Evolutionary conservation across 2,113 vertebrate genomes (phyloP).

Genomic region (Callopanchax toddi): DNA sequence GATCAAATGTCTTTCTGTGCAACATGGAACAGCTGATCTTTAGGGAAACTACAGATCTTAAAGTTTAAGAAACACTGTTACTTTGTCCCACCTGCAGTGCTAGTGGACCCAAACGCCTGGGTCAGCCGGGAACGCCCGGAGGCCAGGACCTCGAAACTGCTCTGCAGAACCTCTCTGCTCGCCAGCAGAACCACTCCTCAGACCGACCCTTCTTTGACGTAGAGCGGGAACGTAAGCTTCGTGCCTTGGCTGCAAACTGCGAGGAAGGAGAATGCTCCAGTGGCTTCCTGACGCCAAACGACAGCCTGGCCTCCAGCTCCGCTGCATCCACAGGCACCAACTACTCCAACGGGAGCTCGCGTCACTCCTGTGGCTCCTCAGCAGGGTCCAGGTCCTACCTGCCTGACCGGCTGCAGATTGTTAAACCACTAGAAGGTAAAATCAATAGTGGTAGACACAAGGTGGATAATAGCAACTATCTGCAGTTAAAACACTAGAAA

Average conservation of each 20-base stretch:
- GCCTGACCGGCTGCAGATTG: conserved; percentile 87
- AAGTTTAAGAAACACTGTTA: background rate
- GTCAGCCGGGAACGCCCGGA: conserved; percentile 80
- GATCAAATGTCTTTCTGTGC: accelerated
- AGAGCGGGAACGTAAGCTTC: conserved; percentile 80
- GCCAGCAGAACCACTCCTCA: conserved; percentile 79
- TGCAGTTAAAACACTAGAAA: too few relatives aligned
- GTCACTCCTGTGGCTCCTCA: conserved; percentile 79
- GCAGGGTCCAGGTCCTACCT: conserved; percentile 82
- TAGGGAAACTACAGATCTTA: background rate
- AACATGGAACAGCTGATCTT: background rate
- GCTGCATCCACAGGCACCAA: conserved; percentile 80
- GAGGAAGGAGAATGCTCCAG: conserved; percentile 78
- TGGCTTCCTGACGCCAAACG: conserved; percentile 84
- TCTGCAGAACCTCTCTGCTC: conserved; percentile 80
- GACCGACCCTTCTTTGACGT: conserved; percentile 84
- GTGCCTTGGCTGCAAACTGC: conserved; percentile 64
- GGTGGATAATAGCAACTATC: too few relatives aligned
- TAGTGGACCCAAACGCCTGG: conserved; percentile 65
- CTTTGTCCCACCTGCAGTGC: conserved; percentile 36
- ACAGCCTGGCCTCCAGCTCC: conserved; percentile 82
- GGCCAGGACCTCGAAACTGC: conserved; percentile 85
- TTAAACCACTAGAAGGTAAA: conserved; percentile 90
- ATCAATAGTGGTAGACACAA: too few relatives aligned
- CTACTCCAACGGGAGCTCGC: conserved; percentile 79